phyloP scores from a whole-genome alignment of 2,797 vertebrate genomes.

The Notamacropus eugenii region DNA sequence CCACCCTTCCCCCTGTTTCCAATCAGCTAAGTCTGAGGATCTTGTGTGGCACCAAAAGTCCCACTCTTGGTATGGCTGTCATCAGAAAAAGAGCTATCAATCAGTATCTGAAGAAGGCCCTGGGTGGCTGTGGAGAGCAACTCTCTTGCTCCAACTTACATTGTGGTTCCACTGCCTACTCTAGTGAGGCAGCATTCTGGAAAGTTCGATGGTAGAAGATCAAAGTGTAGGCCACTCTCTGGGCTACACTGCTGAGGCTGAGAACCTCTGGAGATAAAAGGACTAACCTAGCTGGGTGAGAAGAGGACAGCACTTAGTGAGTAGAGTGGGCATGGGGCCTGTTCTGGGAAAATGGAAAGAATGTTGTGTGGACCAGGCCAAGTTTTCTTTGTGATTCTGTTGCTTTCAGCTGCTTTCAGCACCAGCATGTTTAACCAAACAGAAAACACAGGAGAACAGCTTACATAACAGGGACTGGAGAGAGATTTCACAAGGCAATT shows the following conservation, averaged over 20 bases:
- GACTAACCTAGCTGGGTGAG: not conserved
- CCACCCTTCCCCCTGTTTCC: not conserved
- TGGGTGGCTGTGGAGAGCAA: not conserved
- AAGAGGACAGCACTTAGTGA: not conserved
- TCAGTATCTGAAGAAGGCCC: not conserved
- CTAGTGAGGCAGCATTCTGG: not conserved
- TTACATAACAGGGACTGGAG: not conserved
- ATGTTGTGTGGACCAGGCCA: not conserved
- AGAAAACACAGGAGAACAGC: not conserved
- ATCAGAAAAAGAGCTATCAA: not conserved
- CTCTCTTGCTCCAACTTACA: not conserved
- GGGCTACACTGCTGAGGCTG: not conserved
- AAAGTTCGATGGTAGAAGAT: not conserved
- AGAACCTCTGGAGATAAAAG: not conserved
- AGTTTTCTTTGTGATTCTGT: not conserved
- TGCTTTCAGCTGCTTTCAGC: not conserved
- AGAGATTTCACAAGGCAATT: not conserved
- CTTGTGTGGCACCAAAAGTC: not conserved
- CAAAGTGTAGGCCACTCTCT: not conserved
- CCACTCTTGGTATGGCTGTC: not conserved
- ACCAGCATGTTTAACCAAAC: not conserved
- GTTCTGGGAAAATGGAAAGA: not conserved
- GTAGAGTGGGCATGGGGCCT: not conserved
- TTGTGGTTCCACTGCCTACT: not conserved
- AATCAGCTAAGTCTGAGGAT: not conserved